A percentile compares a stretch with the other conserved stretches of the same genome.
These are phyloP conservation scores for Battus philenor DNA, from an alignment of 1,140 invertebrate genomes.

Conservation along the genomic window DNA sequence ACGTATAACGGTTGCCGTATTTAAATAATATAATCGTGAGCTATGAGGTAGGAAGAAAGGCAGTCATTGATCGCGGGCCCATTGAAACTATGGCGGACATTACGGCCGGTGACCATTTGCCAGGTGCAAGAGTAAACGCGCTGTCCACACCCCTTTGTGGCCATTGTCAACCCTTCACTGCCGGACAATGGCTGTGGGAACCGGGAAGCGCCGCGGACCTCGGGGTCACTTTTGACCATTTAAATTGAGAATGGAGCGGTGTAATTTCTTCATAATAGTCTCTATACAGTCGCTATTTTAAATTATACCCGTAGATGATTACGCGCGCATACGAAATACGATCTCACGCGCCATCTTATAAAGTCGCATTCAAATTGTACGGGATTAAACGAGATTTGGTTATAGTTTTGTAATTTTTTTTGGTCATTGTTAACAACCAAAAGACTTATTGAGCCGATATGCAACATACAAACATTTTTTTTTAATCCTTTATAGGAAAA, in stretches of 20 bases:
- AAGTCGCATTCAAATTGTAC: too few relatives aligned
- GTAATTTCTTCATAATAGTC: conserved; percentile 30
- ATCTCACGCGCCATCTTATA: too few relatives aligned
- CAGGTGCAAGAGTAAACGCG: conserved; percentile 47
- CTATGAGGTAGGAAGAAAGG: conserved; percentile 56
- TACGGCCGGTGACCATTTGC: conserved; percentile 64
- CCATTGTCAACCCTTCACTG: conserved; percentile 61
- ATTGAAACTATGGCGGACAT: conserved; percentile 60
- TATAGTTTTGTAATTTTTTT: too few relatives aligned
- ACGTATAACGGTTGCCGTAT: conserved; percentile 61
- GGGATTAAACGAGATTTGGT: too few relatives aligned
- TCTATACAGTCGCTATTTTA: conserved; percentile 22
- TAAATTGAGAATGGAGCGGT: conserved; percentile 45
- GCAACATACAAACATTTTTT: too few relatives aligned
- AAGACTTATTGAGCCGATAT: too few relatives aligned
- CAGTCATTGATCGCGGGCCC: conserved; percentile 64
- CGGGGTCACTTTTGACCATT: conserved; percentile 44
- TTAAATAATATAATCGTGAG: conserved; percentile 64
- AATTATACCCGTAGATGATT: conserved; percentile 8
- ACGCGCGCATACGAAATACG: too few relatives aligned
- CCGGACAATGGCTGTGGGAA: conserved; percentile 61
- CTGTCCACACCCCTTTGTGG: conserved; percentile 70
- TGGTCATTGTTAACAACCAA: too few relatives aligned
- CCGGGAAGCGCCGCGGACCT: conserved; percentile 50
- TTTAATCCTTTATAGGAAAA: too few relatives aligned